Evolutionary conservation across 1,140 invertebrate species (phyloP).

Genomic region (Hyphantria cunea): DNA sequence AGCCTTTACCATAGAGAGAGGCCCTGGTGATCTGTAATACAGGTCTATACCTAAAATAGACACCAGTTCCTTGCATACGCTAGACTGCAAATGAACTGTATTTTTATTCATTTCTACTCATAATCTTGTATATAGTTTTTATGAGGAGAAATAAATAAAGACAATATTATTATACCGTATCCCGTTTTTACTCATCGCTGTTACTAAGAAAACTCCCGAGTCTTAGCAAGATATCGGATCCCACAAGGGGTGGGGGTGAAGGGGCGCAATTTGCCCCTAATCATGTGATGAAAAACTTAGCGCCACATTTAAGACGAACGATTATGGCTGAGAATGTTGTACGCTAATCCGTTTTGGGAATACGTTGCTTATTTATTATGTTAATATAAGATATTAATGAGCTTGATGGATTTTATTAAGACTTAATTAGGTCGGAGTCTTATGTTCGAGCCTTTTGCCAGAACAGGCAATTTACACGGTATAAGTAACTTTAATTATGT

Average conservation of each 20-base stretch:
- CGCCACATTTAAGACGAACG: conserved; percentile 23
- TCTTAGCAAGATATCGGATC: conserved; percentile 56
- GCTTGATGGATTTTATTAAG: background rate
- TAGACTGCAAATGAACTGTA: too few species aligned
- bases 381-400: conserved; percentile 28
- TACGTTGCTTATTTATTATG: conserved; percentile 16
- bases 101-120: too few species aligned
- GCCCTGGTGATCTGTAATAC: too few species aligned
- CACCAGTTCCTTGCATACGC: too few species aligned
- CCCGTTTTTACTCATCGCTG: conserved; percentile 10
- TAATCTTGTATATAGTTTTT: too few species aligned
- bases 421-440: background rate
- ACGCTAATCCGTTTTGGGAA: conserved; percentile 33
- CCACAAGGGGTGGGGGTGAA: conserved; percentile 28
- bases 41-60: too few species aligned
- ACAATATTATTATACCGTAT: background rate
- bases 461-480: too few species aligned
- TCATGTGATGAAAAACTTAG: conserved; percentile 73
- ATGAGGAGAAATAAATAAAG: too few species aligned
- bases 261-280: conserved; percentile 59
- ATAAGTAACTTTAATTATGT: too few species aligned
- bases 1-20: too few species aligned
- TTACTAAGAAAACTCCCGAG: conserved; percentile 47
- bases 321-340: conserved; percentile 9
- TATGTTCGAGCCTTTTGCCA: background rate